Base-by-base conservation (phyloP, 1,140 invertebrate genomes). In the Bursaphelenchus mucronatus region DNA sequence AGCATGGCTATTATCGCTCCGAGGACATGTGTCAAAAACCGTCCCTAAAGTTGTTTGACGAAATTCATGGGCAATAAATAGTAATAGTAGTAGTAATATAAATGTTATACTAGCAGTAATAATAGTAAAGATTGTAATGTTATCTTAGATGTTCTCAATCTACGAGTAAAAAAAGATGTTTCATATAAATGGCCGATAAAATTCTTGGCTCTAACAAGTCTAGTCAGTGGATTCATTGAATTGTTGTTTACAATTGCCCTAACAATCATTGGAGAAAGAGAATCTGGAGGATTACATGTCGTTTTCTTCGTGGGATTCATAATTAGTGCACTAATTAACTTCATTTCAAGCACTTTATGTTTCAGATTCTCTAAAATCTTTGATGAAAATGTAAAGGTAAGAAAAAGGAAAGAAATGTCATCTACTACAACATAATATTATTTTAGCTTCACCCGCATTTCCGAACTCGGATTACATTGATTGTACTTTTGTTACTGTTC, bases 181-280 rank as follows among this genome's bases (percentile, higher is more conserved):
- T 65, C 61, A 19, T 11, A 13, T 63, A 65, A 11, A 65, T 43
- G 21, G n/a, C 11, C 64, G 8, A 17, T 62, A 55, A 30, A 65
- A 19, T 11, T 39, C 39, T 11, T 9, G 40, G 19, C 64, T 21
- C 30, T 49, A 15, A 19, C 67, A 43, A 19, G 17, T 11, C 21
- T 67, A 6, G 7, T 68, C 17, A 44, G 30, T 30, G 68, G 62
- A 10, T 39, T 73, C 15, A 41, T 47, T 43, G 70, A 72, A 52
- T 47, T 58, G 10, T 6, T 61, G 17, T 73, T 72, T 55, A 51
- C 61, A n/a, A 39, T 64, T 41, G 51, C 30, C 10, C 46, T 72
- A 44, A 66, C 57, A 8, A 39, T 74, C 21, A 61, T 72, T 39
- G 70, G 70, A 21, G 70, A 72, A 50, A 39, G 70, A 15, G 70